Base-by-base conservation (phyloP, 2,113 vertebrate species). In the Hippolais icterina region DNA sequence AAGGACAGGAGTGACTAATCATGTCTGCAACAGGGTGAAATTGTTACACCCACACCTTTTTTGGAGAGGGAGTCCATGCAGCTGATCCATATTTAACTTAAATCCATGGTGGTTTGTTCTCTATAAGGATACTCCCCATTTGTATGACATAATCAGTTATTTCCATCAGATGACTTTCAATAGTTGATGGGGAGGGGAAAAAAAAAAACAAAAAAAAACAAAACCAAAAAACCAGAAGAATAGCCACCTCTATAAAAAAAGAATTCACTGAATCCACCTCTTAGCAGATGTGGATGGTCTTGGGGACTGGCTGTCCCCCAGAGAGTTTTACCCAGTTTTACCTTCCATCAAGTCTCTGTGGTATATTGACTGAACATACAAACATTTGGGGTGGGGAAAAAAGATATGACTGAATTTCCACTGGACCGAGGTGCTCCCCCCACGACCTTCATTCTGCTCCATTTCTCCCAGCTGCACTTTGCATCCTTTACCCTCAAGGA, bases 311-410 rank as follows among this genome's bases (percentile, higher is more conserved):
- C 39, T 77, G 35, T 42, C 9, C 29, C 25, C 17, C 13, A 57
- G 20, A 41, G 10, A 82, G 12, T 21, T 66, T 41, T 49, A 41
- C 16, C 15, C 39, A 74, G 0, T 53, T 82, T 59, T 68, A 46
- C 41, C 20, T 64, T 75, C 68, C 35, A 37, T 54, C 54, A 25
- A 6, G 25, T 41, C 39, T 84, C 54, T 72, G 33, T n/a, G 20
- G 29, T 5, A 9, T 35, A 17, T 46, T 72, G 20, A 42, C 25
- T 52, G 21, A 54, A 20, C 22, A 31, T 16, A 2, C 5, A 28
- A 15, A 33, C 69, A 15, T 39, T 41, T 21, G 10, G 21, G n/a
- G 4, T 1, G 1, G 15, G 41, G 14, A 6, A 2, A 39, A 49
- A 65, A 33, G 22, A 69, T 19, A 16, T 2, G 3, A 37, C 39